Evolutionary conservation across 2,797 vertebrate genomes (phyloP), one percentile per base, ranked within the genome.

Genomic region (Novumbra hubbsi): DNA sequence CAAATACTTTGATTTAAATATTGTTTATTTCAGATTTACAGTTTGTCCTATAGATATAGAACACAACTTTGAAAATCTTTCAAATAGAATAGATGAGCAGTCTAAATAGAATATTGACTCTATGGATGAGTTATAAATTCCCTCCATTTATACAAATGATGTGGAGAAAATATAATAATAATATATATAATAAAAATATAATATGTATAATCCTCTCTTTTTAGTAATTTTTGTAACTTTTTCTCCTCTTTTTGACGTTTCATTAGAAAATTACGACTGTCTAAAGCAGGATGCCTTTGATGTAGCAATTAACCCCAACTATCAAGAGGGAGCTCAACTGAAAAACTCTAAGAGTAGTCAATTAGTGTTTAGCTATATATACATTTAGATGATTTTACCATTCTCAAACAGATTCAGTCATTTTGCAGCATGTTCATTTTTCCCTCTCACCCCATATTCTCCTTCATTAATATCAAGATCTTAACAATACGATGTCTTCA

Each of bases 211-310:
- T 74, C 73, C 71, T 76, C 74, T 67, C 67, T 75, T 78, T 83
- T 77, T 73, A 65, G 69, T 78, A 82, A 81, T 62, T 27, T 72
- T 77, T 73, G 73, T 50, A 73, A 49, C 21, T 21, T 60, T 1
- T 3, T 60, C 52, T 52, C 67, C 68, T 77, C 57, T 57, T 70
- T 80, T 81, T 80, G 76, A 78, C 80, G 84, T 81, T 79, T 78
- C 66, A 63, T 76, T 82, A 71, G 75, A 81, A 81, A 86, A 81
- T 81, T 74, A 83, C 79, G 73, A 82, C 68, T 80, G 77, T 80
- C 71, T 64, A 27, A 67, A 49, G 34, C 78, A 73, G 71, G 80
- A 81, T 30, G 73, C 28, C 77, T 81, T 82, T 84, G 77, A 84
- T 82, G 70, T 79, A 62, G 68, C 75, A 83, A 76, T 82, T 78